Evolutionary conservation across 2,888 invertebrate genomes (phyloP).

Genomic region (Campoletis raptor): DNA sequence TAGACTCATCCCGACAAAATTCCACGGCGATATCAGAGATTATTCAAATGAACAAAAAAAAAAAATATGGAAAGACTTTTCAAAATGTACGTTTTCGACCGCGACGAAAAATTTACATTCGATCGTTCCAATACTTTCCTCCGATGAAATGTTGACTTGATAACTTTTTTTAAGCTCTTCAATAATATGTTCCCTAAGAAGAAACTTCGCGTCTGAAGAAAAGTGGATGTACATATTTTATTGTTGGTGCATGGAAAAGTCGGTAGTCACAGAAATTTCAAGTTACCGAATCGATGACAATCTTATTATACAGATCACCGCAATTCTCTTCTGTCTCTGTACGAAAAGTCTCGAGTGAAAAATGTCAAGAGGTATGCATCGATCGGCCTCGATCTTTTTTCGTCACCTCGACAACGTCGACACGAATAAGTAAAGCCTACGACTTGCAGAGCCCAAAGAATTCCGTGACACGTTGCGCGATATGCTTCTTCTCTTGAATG

Average conservation of each 20-base stretch:
- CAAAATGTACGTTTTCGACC: not conserved
- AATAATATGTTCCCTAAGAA: not conserved
- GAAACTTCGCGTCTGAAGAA: not conserved
- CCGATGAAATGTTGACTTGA: not conserved
- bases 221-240: not conserved
- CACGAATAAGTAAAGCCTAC: conserved; percentile 46
- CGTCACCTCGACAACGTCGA: conserved; percentile 25
- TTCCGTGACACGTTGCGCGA: conserved; percentile 49
- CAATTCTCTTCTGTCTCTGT: not conserved
- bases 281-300: not conserved
- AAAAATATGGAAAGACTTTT: not conserved
- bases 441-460: conserved; percentile 32
- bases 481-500: conserved; percentile 24
- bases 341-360: conserved; percentile 13
- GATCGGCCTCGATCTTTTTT: conserved; percentile 53
- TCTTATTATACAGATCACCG: not conserved
- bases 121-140: not conserved
- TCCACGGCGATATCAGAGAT: too few species aligned
- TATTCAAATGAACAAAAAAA: not conserved
- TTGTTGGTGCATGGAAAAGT: not conserved
- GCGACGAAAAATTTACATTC: not conserved
- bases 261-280: not conserved
- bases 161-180: not conserved
- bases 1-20: too few species aligned
- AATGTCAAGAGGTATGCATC: conserved; percentile 40